These are phyloP conservation scores for Xenopus tropicalis DNA, from an alignment of 2,113 vertebrate genomes.

Conservation along the genomic window UCB_Xtro_10.0 CM004443.2:111895001-111895500, in stretches of 20 bases:
- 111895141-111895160: neutral
- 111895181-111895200: neutral
- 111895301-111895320: conserved; percentile 7
- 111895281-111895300: conserved; percentile 1
- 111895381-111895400: too few species aligned
- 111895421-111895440: too few species aligned
- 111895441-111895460: too few species aligned
- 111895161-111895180: neutral
- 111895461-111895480: too few species aligned
- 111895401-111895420: too few species aligned
- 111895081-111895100: neutral
- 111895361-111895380: too few species aligned
- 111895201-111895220: neutral
- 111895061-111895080: too few species aligned
- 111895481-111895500: too few species aligned
- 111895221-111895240: neutral
- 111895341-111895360: too few species aligned
- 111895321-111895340: neutral
- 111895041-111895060: too few species aligned
- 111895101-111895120: neutral
- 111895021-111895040: too few species aligned
- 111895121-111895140: neutral
- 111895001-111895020: too few species aligned
- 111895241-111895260: conserved; percentile 8
- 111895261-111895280: conserved; percentile 16